phyloP scores from a whole-genome alignment of 2,113 vertebrate species.

The Oncorhynchus nerka region DNA sequence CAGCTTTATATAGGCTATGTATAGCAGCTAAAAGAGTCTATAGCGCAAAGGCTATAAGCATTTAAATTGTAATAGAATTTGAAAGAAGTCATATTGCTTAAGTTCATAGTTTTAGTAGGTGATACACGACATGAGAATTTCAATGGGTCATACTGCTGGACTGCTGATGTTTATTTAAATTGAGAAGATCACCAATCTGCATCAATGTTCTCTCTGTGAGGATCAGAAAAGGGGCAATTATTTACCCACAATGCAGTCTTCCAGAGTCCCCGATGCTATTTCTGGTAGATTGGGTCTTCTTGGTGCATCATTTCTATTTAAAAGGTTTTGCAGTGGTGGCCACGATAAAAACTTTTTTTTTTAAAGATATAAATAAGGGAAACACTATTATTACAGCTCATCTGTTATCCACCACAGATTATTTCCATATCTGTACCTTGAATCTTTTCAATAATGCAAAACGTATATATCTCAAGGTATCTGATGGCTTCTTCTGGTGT shows the following conservation, averaged over 20 bases:
- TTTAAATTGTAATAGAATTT: too few species aligned
- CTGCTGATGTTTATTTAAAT: not conserved
- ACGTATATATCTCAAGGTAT: slow-evolving; percentile 33
- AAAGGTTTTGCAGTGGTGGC: not conserved
- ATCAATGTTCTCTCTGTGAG: not conserved
- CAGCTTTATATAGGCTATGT: not conserved
- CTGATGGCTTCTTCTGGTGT: slow-evolving; percentile 37
- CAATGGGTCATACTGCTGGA: not conserved
- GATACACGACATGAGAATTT: too few species aligned
- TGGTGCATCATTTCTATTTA: not conserved
- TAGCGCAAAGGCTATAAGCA: too few species aligned
- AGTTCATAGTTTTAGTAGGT: too few species aligned
- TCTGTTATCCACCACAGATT: not conserved
- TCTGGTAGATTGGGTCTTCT: not conserved
- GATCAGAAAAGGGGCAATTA: not conserved
- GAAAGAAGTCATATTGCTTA: too few species aligned
- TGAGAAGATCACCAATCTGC: not conserved
- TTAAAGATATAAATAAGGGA: not conserved
- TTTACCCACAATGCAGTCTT: not conserved
- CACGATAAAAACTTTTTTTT: too few species aligned
- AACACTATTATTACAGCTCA: not conserved
- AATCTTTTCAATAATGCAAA: slow-evolving; percentile 47
- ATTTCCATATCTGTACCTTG: not conserved
- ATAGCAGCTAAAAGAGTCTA: too few species aligned
- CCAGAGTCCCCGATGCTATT: not conserved